A percentile compares a stretch with the other conserved stretches of the same genome.
Evolutionary conservation across 2,113 vertebrate species (phyloP).

Genomic region (Condylura cristata): DNA sequence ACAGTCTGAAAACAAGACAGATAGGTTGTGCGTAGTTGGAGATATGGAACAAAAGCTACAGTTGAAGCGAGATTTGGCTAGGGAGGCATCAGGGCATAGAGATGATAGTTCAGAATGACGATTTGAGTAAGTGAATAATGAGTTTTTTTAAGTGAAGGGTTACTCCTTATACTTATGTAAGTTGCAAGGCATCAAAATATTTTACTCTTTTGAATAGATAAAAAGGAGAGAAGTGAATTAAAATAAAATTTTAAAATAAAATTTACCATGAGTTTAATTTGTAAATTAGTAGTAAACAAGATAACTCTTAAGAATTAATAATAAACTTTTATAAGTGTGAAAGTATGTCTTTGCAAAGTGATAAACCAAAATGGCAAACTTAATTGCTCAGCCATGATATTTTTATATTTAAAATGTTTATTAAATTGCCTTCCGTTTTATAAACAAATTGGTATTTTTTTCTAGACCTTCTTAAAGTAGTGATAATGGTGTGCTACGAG

Average conservation of each 20-base stretch:
- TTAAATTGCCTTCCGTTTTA: neutral
- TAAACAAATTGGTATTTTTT: neutral
- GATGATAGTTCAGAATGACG: neutral
- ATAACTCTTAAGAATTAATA: neutral
- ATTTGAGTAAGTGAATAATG: neutral
- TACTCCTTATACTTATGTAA: neutral
- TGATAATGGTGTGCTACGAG: neutral
- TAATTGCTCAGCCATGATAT: neutral
- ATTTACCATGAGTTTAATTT: neutral
- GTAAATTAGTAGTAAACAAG: neutral
- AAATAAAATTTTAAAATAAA: conserved; percentile 34
- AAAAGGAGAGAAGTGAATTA: conserved; percentile 6
- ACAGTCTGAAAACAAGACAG: neutral
- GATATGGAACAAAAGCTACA: neutral
- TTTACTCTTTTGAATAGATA: conserved; percentile 50
- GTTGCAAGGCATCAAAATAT: neutral
- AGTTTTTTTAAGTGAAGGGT: neutral
- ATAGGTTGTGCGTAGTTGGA: neutral
- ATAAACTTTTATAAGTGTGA: neutral
- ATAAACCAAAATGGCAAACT: neutral
- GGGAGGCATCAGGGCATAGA: neutral
- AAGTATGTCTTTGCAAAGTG: neutral
- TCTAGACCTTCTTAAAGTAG: conserved; percentile 6
- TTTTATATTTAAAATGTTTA: conserved; percentile 10
- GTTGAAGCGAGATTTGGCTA: neutral